phyloP scores from a whole-genome alignment of 2,888 invertebrate species.

The Diogma glabrata region DNA sequence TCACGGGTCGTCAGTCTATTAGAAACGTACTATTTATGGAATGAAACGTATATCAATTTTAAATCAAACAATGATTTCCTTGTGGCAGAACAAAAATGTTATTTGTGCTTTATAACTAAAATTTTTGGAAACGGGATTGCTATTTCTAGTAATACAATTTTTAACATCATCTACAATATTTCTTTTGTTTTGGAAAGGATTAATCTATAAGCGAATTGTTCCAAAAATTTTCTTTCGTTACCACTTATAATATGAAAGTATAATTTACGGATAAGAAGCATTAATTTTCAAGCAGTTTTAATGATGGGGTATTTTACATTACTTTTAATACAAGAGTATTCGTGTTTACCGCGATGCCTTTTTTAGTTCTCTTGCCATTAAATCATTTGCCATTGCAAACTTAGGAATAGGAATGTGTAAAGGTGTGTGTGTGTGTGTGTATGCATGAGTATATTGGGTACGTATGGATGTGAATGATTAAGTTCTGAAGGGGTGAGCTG shows the following conservation, averaged over 20 bases:
- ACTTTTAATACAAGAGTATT: slow-evolving; percentile 50
- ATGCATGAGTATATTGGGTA: too few species aligned
- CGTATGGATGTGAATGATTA: too few species aligned
- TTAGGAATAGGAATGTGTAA: too few species aligned
- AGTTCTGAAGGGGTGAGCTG: too few species aligned
- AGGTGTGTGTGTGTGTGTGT: too few species aligned
- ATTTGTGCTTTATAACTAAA: slow-evolving; percentile 43
- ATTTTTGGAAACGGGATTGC: slow-evolving; percentile 22
- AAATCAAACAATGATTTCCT: slow-evolving; percentile 35
- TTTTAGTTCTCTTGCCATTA: neutral
- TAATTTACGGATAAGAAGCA: slow-evolving; percentile 32
- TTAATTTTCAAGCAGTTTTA: slow-evolving; percentile 42
- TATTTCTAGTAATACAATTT: slow-evolving; percentile 15
- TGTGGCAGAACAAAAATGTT: slow-evolving; percentile 47
- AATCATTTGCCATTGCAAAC: too few species aligned
- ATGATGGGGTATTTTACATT: slow-evolving; percentile 53
- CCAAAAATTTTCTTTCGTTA: slow-evolving; percentile 45
- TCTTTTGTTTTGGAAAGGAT: slow-evolving; percentile 41
- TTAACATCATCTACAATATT: slow-evolving; percentile 15
- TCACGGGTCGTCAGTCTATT: slow-evolving; percentile 63
- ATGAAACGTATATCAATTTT: slow-evolving; percentile 23
- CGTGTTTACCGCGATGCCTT: slow-evolving; percentile 28
- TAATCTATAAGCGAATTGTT: slow-evolving; percentile 48
- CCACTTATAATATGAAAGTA: slow-evolving; percentile 51
- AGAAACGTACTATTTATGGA: slow-evolving; percentile 69